Conservation (phyloP, 2,888 invertebrate genomes). For the Heteromurus nitidus region DNA sequence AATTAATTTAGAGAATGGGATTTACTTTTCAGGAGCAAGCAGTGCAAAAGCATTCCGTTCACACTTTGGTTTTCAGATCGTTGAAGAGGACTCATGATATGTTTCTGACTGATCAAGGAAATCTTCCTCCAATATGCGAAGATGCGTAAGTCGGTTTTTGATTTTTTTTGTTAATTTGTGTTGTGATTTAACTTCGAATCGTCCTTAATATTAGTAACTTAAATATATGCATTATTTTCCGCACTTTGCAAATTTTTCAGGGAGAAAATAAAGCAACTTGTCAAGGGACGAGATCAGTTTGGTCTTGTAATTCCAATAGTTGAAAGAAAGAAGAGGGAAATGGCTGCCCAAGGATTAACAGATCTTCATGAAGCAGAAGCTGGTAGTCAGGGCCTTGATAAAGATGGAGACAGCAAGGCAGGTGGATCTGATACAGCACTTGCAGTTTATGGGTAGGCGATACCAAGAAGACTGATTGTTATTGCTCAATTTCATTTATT, state of each 20-base stretch:
- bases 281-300: conserved; percentile 91
- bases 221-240: no score
- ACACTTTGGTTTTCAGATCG: conserved; percentile 96
- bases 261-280: conserved; percentile 82
- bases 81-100: conserved; percentile 98
- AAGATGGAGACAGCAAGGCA: conserved; percentile 20
- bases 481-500: neutral
- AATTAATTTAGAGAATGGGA: neutral
- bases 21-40: conserved; percentile 64
- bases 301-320: conserved; percentile 88
- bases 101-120: conserved; percentile 93
- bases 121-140: conserved; percentile 88
- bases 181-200: neutral
- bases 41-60: conserved; percentile 97
- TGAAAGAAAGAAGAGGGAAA: conserved; percentile 80
- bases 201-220: no score
- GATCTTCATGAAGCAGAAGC: conserved; percentile 61
- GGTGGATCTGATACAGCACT: conserved; percentile 53
- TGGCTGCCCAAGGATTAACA: conserved; percentile 68
- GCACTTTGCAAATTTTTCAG: conserved; percentile 79
- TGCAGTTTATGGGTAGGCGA: conserved; percentile 62
- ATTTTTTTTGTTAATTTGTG: conserved; percentile 4
- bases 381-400: conserved; percentile 27
- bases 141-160: conserved; percentile 80
- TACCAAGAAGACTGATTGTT: neutral